These are phyloP conservation scores for Hyppa rectilinea DNA, from an alignment of 2,888 invertebrate species.

Conservation along the genomic window DNA sequence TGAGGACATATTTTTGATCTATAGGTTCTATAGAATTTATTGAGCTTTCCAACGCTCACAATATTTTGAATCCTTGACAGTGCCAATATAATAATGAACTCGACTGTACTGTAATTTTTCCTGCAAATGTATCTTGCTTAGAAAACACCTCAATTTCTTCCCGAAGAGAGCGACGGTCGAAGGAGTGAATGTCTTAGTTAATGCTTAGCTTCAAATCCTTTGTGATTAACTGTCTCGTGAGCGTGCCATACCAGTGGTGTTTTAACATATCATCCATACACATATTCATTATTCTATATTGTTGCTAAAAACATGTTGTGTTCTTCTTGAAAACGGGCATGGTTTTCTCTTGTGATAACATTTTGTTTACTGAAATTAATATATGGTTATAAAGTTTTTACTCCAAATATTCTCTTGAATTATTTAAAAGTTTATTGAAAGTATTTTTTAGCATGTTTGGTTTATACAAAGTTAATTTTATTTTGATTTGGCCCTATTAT, in stretches of 20 bases:
- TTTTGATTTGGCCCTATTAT: neutral
- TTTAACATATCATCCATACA: conserved; percentile 67
- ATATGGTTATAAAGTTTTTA: conserved; percentile 17
- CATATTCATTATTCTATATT: conserved; percentile 55
- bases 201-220: conserved; percentile 83
- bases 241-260: conserved; percentile 83
- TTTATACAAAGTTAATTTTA: too few relatives aligned
- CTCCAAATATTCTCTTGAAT: neutral
- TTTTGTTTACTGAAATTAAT: conserved; percentile 10
- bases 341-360: conserved; percentile 50
- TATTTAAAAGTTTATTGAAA: conserved; percentile 4
- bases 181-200: conserved; percentile 74
- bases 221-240: conserved; percentile 83
- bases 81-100: too few relatives aligned
- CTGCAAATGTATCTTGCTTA: conserved; percentile 35
- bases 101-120: conserved; percentile 21
- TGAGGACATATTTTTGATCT: too few relatives aligned
- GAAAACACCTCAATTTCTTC: conserved; percentile 49
- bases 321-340: conserved; percentile 52
- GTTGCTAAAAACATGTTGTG: conserved; percentile 43
- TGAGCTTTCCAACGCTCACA: too few relatives aligned
- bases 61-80: too few relatives aligned
- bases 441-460: too few relatives aligned
- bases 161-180: conserved; percentile 65
- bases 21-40: too few relatives aligned